Evolutionary conservation across 2,888 invertebrate species (phyloP), one percentile per base, ranked within the genome.

Genomic region (Agapostemon virescens): DNA sequence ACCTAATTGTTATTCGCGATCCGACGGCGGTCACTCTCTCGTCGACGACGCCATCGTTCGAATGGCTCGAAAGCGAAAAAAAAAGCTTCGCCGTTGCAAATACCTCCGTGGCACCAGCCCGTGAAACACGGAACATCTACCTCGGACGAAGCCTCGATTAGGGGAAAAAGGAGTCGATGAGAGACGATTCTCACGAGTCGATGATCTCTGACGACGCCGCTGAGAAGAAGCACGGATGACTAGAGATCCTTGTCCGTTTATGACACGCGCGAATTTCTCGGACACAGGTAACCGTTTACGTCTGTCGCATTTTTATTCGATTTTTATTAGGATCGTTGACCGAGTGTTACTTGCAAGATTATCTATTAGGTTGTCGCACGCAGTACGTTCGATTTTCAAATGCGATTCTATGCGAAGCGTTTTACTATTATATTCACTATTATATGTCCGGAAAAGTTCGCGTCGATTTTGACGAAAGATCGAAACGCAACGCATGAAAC

Each of bases 31-130:
- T 68, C 80, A 75, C 77, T 77, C 75, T 83, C 64, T 74, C 69
- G 68, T 23, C 9, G 38, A 7, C 33, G 42, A 69, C 63, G 33
- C 66, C 45, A 72, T 79, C 73, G 74, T 66, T n/a, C 61, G 66
- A 2, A 67, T 42, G 72, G 58, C 52, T 45, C 74, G 86, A 86
- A 84, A 86, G 84, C 69, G 85, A 86, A 86, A 79, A 78, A 84
- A 69, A 55, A 63, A 68, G 23, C 33, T 55, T 72, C 42, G 23
- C 20, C 71, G 66, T 33, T 30, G 30, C 2, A 15, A 70, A 70
- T 70, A 40, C 36, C 70, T 72, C 67, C 40, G 55, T 45, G 83
- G 40, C 45, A 64, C 26, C 74, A 33, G 30, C 33, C 55, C 69
- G 73, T 76, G 81, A 79, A 82, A 76, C 55, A 26, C 72, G 84